Conservation (phyloP, 2,113 vertebrate genomes). For the Phyllostomus hastatus region DNA sequence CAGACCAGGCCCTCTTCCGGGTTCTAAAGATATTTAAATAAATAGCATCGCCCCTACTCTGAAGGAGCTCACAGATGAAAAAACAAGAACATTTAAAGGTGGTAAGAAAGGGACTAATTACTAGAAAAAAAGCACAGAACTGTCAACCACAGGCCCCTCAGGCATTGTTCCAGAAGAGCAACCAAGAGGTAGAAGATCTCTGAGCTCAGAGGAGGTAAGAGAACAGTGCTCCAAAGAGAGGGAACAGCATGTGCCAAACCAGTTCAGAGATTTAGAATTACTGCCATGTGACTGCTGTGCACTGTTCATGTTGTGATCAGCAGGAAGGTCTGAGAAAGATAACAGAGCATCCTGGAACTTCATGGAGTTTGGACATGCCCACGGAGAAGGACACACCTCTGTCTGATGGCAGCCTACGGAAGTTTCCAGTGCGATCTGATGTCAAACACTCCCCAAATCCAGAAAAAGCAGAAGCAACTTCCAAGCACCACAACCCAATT, state of each 20-base stretch:
- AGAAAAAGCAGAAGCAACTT: slow-evolving; percentile 1
- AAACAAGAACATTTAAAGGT: not conserved
- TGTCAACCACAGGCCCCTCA: fast-evolving
- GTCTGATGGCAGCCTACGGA: not conserved
- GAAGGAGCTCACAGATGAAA: not conserved
- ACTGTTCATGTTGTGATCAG: not conserved
- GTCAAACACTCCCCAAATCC: not conserved
- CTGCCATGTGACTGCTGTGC: fast-evolving
- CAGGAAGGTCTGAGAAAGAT: not conserved
- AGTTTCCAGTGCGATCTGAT: not conserved
- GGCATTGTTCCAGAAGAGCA: not conserved
- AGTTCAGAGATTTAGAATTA: not conserved
- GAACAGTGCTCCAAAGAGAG: not conserved
- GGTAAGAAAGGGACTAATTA: not conserved
- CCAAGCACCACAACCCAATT: not conserved
- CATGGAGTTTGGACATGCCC: not conserved
- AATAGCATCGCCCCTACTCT: not conserved
- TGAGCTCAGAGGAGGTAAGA: not conserved
- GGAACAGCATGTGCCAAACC: not conserved
- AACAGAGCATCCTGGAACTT: not conserved
- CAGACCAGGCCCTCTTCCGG: not conserved
- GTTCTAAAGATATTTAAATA: not conserved
- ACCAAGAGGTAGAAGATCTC: not conserved
- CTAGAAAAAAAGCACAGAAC: not conserved
- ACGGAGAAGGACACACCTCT: not conserved